Evolutionary conservation across 2,888 invertebrate genomes (phyloP).

Genomic region (Vandiemenella viatica): DNA sequence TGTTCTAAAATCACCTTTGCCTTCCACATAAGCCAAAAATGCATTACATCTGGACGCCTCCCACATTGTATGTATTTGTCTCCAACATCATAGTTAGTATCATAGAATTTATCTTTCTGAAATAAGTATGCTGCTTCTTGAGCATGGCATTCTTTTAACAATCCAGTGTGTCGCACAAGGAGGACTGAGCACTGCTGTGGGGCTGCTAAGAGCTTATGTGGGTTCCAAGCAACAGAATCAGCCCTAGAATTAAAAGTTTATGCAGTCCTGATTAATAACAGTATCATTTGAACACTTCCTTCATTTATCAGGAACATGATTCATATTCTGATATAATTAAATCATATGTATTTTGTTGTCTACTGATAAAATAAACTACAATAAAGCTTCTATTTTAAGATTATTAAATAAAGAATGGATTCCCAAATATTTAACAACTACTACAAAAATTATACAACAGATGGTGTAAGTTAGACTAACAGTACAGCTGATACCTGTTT

Average conservation of each 20-base stretch:
- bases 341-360: too few species aligned
- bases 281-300: too few species aligned
- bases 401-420: too few species aligned
- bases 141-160: conserved; percentile 33
- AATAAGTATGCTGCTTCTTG: conserved; percentile 38
- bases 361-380: too few species aligned
- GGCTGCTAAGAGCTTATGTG: conserved; percentile 43
- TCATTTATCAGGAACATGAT: too few species aligned
- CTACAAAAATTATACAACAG: too few species aligned
- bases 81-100: conserved; percentile 33
- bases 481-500: too few species aligned
- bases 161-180: conserved; percentile 28
- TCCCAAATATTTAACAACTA: too few species aligned
- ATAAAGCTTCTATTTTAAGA: too few species aligned
- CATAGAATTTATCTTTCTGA: conserved; percentile 40
- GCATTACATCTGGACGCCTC: conserved; percentile 50
- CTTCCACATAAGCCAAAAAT: conserved; percentile 57
- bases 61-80: conserved; percentile 54
- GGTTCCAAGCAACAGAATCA: conserved; percentile 43
- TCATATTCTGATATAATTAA: too few species aligned
- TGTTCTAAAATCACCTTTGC: conserved; percentile 41
- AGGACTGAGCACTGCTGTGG: conserved; percentile 40
- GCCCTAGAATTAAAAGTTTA: conserved; percentile 25
- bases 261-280: background rate
- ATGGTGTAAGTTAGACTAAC: too few species aligned